Evolutionary conservation across 2,888 invertebrate genomes (phyloP), one percentile per base, ranked within the genome.

Genomic region (Caenorhabditis japonica): DNA sequence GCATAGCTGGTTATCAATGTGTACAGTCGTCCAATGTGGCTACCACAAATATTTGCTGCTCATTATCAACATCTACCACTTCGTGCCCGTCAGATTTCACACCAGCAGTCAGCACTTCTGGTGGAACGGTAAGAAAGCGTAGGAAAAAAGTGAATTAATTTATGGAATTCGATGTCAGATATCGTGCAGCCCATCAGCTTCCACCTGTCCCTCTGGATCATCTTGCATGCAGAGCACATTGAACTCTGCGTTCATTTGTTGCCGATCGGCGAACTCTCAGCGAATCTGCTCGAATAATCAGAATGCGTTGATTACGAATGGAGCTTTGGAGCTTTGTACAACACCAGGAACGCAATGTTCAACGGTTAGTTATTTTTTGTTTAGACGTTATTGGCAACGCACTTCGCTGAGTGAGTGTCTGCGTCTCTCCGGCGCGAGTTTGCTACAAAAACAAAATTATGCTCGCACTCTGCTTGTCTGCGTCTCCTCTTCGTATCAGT

Each of bases 281-380:
- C 69, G 85, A 27, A 80, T 87, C 33, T 86, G 86, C 53, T 84
- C 86, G 12, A 77, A 75, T 34, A 79, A 79, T 38, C 82, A 82
- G 62, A 78, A 82, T 46, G 86, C 86, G 8, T 66, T 86, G 21
- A 70, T 85, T n/a, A 76, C 75, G 2, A 72, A 74, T 17, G 82
- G 82, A n/a, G 60, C 71, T 8, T 51, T 82, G 5, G 84, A 83
- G 44, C 56, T 72, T 21, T 86, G 86, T 61, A 81, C 82, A 8
- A 82, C 83, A 4, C 84, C 85, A 0, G 85, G 85, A 13, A 52
- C 77, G 2, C 61, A 74, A 8, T 85, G 85, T 34, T 81, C 73
- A 19, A 44, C 60, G 51, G 69, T 44, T n/a, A 41, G 10, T 8
- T 15, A 8, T 13, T 17, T 13, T 41, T 41, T n/a, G 78, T 39